A percentile compares a stretch with the other conserved stretches of the same genome.
These are phyloP conservation scores for Chloropsis hardwickii DNA, from an alignment of 2,113 vertebrate species.

Conservation along the genomic window DNA sequence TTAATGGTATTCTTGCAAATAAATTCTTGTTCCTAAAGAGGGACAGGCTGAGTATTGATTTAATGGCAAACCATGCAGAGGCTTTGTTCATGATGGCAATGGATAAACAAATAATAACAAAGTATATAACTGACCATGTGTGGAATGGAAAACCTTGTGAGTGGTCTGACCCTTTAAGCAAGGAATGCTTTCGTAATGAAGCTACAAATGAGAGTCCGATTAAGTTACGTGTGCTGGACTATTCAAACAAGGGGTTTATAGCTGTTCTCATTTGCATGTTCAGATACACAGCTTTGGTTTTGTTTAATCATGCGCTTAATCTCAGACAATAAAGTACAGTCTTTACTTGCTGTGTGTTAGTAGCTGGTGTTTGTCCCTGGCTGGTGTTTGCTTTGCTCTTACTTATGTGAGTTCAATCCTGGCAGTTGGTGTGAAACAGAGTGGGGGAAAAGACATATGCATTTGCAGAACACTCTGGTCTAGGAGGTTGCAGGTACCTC, in stretches of 20 bases:
- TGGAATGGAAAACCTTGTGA: not conserved
- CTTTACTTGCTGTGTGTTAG: not conserved
- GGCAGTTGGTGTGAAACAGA: not conserved
- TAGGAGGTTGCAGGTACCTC: not conserved
- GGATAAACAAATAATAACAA: not conserved
- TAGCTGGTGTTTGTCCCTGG: not conserved
- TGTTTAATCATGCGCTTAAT: not conserved
- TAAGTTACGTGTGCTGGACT: rapidly evolving
- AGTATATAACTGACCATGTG: not conserved
- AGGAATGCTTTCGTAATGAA: not conserved
- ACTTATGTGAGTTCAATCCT: not conserved
- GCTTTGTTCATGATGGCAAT: not conserved
- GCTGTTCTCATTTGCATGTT: not conserved
- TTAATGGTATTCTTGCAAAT: not conserved
- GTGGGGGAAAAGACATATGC: not conserved
- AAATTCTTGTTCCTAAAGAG: not conserved
- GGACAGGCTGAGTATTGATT: not conserved
- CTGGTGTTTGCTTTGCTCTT: not conserved
- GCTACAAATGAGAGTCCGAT: not conserved
- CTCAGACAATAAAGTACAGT: not conserved
- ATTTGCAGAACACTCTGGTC: not conserved
- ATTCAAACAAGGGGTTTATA: rapidly evolving
- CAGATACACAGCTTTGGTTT: not conserved
- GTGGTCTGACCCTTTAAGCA: not conserved
- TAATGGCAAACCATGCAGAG: not conserved